Evolutionary conservation across 2,888 invertebrate species (phyloP), one percentile per base, ranked within the genome.

Genomic region (Parnassius glacialis): DNA sequence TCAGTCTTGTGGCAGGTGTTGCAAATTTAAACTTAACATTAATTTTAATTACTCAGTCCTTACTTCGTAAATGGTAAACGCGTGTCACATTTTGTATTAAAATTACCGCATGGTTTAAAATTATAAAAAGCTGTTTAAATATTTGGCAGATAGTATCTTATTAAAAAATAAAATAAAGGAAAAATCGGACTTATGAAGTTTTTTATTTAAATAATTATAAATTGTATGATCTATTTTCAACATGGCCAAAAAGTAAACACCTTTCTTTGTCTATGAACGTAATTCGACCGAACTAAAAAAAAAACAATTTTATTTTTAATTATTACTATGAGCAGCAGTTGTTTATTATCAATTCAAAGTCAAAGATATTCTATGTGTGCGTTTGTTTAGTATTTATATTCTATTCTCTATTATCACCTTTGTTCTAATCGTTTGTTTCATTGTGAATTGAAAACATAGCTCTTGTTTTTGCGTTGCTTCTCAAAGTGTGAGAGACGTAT

Each of bases 321-420:
- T 52, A 58, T 51, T 61, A 52, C 43, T 53, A 42, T 56, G 20
- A 41, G 48, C 47, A 59, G 57, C 59, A 59, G 51, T 61, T 66
- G 64, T 66, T 85, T 56, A 52, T 56, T 42, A 52, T 42, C 52
- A 10, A 16, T 34, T 34, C 34, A 34, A 34, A 34, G 34, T 34
- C 16, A 44, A 13, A 52, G n/a, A 52, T 59, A 55, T 55, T 51
- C 52, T 53, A 51, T 45, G 47, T 54, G 55, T 59, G 44, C 43
- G 83, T 85, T 88, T 90, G 87, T 90, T 88, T 87, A 81, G 76
- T 81, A 78, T 85, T 80, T 80, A 70, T 74, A 74, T 77, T 84
- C 86, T 84, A 88, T 89, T 87, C 76, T 86, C 84, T 84, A 85
- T 81, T 83, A 74, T 80, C 84, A 79, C 84, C 83, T 88, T 90